Conservation (phyloP, 1,140 invertebrate species). For the Zaprionus kolodkinae region DNA sequence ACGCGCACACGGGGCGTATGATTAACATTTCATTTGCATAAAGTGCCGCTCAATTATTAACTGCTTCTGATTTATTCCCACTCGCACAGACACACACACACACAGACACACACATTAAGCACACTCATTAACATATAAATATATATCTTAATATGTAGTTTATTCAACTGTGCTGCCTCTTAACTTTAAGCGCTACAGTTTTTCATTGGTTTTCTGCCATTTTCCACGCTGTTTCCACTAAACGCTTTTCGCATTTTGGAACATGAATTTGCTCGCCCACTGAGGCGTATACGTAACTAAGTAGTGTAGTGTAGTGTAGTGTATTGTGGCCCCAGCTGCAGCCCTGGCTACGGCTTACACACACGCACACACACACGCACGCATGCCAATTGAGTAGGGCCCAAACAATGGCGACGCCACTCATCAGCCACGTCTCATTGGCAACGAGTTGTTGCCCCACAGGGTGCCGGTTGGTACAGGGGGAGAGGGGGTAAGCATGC, state of each 20-base stretch:
- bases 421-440: constrained; percentile 72
- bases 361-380: neutral
- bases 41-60: constrained; percentile 79
- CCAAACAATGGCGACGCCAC: constrained; percentile 55
- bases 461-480: neutral
- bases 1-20: constrained; percentile 68
- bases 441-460: constrained; percentile 52
- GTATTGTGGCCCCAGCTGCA: neutral
- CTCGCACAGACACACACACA: constrained; percentile 9
- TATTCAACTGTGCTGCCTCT: neutral
- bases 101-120: constrained; percentile 1
- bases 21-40: constrained; percentile 82
- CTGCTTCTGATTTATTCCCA: constrained; percentile 42
- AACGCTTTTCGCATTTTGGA: neutral
- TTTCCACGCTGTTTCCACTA: neutral
- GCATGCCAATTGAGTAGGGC: constrained; percentile 47
- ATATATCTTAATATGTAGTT: neutral
- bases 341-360: constrained; percentile 3
- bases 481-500: constrained; percentile 30
- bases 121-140: neutral
- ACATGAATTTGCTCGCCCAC: neutral
- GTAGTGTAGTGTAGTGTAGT: neutral
- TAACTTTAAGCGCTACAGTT: neutral
- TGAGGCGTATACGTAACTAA: neutral
- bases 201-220: neutral